These are phyloP conservation scores for Macropis europaea DNA, from an alignment of 2,888 invertebrate genomes.

Conservation along the genomic window DNA sequence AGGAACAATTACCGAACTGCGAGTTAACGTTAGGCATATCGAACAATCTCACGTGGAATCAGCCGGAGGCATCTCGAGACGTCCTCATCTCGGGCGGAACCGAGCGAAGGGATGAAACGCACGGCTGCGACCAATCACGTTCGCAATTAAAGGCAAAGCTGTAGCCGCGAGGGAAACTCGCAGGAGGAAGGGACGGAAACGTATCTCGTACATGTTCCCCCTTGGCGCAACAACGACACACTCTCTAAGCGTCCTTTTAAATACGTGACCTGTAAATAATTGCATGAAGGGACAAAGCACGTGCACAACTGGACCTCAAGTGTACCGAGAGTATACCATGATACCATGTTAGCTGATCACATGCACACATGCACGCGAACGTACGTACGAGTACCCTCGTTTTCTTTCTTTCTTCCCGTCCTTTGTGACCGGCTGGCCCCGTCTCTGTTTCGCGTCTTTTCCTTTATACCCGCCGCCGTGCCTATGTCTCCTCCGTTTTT, in stretches of 20 bases:
- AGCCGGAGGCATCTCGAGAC: slow-evolving; percentile 51
- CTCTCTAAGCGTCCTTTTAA: slow-evolving; percentile 65
- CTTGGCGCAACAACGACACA: slow-evolving; percentile 51
- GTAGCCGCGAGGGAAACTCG: slow-evolving; percentile 61
- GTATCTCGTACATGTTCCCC: slow-evolving; percentile 56
- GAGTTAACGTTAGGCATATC: slow-evolving; percentile 55
- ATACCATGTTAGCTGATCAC: slow-evolving; percentile 39
- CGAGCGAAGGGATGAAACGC: slow-evolving; percentile 58
- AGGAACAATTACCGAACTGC: slow-evolving; percentile 52
- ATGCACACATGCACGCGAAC: background rate
- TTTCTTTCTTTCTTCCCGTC: slow-evolving; percentile 21
- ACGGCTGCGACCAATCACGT: slow-evolving; percentile 68
- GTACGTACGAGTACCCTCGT: background rate
- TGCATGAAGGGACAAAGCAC: slow-evolving; percentile 68
- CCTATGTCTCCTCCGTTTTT: background rate
- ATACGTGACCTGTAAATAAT: slow-evolving; percentile 75
- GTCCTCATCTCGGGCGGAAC: slow-evolving; percentile 53
- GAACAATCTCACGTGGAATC: slow-evolving; percentile 53
- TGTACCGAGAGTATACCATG: slow-evolving; percentile 37
- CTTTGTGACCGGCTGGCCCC: slow-evolving; percentile 12
- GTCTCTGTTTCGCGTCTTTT: background rate
- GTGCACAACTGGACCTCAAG: slow-evolving; percentile 59
- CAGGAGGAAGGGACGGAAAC: slow-evolving; percentile 51
- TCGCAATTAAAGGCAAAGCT: slow-evolving; percentile 68
- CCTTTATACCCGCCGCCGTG: background rate